Evolutionary conservation across 2,888 invertebrate species (phyloP), one percentile per base, ranked within the genome.

Genomic region (Argyresthia goedartella): DNA sequence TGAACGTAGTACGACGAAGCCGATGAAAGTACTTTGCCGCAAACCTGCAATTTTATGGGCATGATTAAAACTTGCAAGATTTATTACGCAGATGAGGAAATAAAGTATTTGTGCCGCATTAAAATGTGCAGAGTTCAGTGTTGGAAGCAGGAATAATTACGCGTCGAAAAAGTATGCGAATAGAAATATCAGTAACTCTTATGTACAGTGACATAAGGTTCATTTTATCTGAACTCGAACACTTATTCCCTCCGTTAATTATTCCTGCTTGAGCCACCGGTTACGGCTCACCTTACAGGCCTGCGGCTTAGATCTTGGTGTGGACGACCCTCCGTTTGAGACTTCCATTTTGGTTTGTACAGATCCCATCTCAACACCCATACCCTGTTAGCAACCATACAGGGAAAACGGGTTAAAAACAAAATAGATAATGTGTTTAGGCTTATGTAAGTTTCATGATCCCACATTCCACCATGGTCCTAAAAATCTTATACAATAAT

Each of bases 1-100:
- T 94, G 94, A 63, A 93, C 94, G 71, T 94, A 93, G 72, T 93
- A 93, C 59, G 92, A 93, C 44, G 92, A 92, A 54, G 92, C 90
- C 11, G 93, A 93, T 52, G 93, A 93, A 57, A 93, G 76, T 56
- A 93, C 90, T 85, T 93, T 93, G 54, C 92, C 92, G 73, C 93
- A 93, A 55, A 93, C 89, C 85, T 86, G 74, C 46, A 74, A 74
- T 56, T 25, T 25, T 52, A 54, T 48, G n/a, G 35, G 16, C 45
- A 33, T n/a, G 10, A 44, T 44, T 44, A 16, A 15, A 44, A 44
- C 10, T 44, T 44, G 14, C 39, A 39, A 25, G 25, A 25, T 25
- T 25, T 25, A 25, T 25, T 25, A 25, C 25, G 25, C 25, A 25
- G 25, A 6, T 25, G 25, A 25, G 25, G 25, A 25, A 25, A 25